Conservation (phyloP, 2,888 invertebrate species). For the Isoperla grammatica region DNA sequence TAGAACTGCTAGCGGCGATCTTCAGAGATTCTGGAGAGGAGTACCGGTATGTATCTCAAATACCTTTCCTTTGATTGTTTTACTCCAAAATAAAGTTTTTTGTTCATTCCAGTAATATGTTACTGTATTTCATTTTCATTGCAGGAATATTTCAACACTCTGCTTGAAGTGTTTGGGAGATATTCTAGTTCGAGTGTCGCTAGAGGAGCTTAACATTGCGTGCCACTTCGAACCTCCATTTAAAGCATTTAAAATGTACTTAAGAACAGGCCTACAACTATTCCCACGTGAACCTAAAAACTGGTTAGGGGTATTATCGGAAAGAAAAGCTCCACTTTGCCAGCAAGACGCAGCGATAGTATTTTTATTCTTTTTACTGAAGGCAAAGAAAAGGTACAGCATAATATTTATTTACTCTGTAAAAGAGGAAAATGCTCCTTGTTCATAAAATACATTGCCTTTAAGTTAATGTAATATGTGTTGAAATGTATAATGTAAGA, state of each 20-base stretch:
- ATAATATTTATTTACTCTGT: too few relatives aligned
- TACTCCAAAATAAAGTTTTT: not conserved
- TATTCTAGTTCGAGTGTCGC: conserved; percentile 4
- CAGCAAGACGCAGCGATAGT: conserved; percentile 2
- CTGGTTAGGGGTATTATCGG: conserved; percentile 1
- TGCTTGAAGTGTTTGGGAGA: not conserved
- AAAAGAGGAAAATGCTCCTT: too few relatives aligned
- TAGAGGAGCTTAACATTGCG: not conserved
- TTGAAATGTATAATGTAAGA: too few relatives aligned
- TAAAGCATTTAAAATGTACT: conserved; percentile 1
- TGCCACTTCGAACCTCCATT: not conserved
- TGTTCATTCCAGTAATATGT: not conserved
- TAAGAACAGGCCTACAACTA: conserved; percentile 2
- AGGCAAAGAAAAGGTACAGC: conserved; percentile 4
- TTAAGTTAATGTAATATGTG: too few relatives aligned
- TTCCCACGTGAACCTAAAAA: not conserved
- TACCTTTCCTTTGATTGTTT: too few relatives aligned
- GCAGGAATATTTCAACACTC: not conserved
- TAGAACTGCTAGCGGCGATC: conserved; percentile 3
- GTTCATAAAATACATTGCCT: too few relatives aligned
- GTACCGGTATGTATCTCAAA: not conserved
- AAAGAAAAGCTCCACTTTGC: not conserved
- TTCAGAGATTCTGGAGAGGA: not conserved
- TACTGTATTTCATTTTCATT: not conserved
- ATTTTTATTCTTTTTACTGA: conserved; percentile 10